Evolutionary conservation across 1,140 invertebrate species (phyloP).

Genomic region (Drosophila repletoides): DNA sequence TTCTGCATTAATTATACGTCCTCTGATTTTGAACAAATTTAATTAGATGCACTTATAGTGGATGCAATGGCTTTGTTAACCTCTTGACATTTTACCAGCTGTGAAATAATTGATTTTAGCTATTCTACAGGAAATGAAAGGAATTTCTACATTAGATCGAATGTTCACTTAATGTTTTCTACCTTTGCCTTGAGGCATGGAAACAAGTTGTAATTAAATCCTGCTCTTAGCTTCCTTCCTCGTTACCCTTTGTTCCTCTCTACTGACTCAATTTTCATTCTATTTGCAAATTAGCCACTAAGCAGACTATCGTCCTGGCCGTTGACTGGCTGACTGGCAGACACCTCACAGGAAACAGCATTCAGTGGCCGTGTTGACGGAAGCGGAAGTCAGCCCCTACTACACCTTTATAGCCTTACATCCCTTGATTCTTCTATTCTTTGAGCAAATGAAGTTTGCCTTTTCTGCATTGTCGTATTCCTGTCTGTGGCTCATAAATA

Average conservation of each 20-base stretch:
- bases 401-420: not conserved
- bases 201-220: constrained; percentile 59
- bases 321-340: constrained; percentile 11
- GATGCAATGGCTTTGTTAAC: not conserved
- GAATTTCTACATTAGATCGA: not conserved
- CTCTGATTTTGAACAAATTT: not conserved
- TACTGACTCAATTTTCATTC: constrained; percentile 23
- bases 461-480: constrained; percentile 20
- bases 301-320: constrained; percentile 54
- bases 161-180: not conserved
- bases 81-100: not conserved
- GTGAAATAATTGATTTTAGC: not conserved
- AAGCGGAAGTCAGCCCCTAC: constrained; percentile 38
- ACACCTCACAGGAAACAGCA: constrained; percentile 25
- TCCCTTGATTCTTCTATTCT: constrained; percentile 20
- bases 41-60: not conserved
- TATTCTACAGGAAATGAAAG: not conserved
- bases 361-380: constrained; percentile 26
- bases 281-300: constrained; percentile 71
- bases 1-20: constrained; percentile 41
- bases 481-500: constrained; percentile 33
- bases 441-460: constrained; percentile 36
- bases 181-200: not conserved
- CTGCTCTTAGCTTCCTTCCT: not conserved
- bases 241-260: too few relatives aligned